A percentile compares a stretch with the other conserved stretches of the same genome.
Conservation (phyloP, 1,140 invertebrate genomes). For the Aplysia californica region DNA sequence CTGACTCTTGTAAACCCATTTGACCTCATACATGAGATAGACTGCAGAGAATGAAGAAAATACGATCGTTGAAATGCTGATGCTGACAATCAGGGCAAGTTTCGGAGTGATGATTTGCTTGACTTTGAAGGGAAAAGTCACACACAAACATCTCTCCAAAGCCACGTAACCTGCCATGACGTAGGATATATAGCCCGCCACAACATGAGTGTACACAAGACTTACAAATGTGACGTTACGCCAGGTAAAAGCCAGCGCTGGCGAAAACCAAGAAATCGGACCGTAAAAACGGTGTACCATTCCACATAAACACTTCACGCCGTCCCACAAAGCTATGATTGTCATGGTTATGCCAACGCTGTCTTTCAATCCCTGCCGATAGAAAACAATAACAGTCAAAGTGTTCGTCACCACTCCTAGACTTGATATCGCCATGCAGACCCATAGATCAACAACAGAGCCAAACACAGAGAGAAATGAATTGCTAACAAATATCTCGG, state of each 20-base stretch:
- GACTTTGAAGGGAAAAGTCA: not conserved
- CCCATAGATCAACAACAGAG: not conserved
- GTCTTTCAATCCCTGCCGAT: not conserved
- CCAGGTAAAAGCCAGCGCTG: not conserved
- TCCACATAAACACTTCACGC: not conserved
- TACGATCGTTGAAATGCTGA: not conserved
- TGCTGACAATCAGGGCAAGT: not conserved
- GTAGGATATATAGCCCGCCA: conserved; percentile 1
- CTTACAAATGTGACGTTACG: not conserved
- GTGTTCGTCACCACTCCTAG: not conserved
- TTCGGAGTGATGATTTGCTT: not conserved
- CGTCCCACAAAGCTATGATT: conserved; percentile 5
- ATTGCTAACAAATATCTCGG: too few species aligned
- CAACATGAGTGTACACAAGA: not conserved
- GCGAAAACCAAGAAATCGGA: not conserved
- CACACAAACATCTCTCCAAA: conserved; percentile 2
- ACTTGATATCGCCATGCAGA: not conserved
- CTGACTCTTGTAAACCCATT: not conserved
- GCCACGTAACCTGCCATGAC: not conserved
- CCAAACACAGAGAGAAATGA: not conserved
- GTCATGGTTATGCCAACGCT: conserved; percentile 6
- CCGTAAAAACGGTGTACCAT: not conserved
- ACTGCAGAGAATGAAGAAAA: not conserved
- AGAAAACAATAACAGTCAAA: not conserved
- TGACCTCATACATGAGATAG: not conserved